A percentile compares a stretch with the other conserved stretches of the same genome.
Conservation (phyloP, 1,140 invertebrate genomes). For the Ooceraea biroi region DNA sequence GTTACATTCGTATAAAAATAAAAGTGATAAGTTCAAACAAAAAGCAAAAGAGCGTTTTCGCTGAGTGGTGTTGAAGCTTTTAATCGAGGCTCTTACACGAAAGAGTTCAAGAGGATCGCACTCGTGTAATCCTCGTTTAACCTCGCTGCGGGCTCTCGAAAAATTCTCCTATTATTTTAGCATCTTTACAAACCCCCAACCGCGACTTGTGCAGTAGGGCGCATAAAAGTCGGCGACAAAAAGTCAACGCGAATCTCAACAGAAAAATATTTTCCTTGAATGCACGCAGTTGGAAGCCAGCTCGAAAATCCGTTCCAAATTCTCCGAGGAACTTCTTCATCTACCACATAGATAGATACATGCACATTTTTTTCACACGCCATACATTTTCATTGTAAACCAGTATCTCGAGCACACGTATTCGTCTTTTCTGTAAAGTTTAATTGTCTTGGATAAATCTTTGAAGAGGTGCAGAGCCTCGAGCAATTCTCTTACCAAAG, state of each 20-base stretch:
- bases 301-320: neutral
- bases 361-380: slow-evolving; percentile 12
- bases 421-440: slow-evolving; percentile 6
- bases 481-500: neutral
- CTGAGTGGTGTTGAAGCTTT: slow-evolving; percentile 37
- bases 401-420: neutral
- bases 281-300: neutral
- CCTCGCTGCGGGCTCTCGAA: slow-evolving; percentile 12
- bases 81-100: slow-evolving; percentile 32
- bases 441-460: slow-evolving; percentile 13
- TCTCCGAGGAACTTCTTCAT: slow-evolving; percentile 14
- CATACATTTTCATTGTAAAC: slow-evolving; percentile 18
- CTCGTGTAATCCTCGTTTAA: slow-evolving; percentile 42
- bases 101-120: slow-evolving; percentile 39
- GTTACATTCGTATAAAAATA: neutral
- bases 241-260: slow-evolving; percentile 16
- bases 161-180: slow-evolving; percentile 55
- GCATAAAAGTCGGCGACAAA: slow-evolving; percentile 5
- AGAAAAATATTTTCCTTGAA: slow-evolving; percentile 44
- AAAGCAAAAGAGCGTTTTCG: slow-evolving; percentile 24
- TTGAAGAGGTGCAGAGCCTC: neutral
- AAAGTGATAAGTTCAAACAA: neutral
- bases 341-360: neutral
- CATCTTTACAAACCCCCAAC: neutral
- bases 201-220: neutral